Base-by-base conservation (phyloP, 2,888 invertebrate species). In the Andrena dorsata region DNA sequence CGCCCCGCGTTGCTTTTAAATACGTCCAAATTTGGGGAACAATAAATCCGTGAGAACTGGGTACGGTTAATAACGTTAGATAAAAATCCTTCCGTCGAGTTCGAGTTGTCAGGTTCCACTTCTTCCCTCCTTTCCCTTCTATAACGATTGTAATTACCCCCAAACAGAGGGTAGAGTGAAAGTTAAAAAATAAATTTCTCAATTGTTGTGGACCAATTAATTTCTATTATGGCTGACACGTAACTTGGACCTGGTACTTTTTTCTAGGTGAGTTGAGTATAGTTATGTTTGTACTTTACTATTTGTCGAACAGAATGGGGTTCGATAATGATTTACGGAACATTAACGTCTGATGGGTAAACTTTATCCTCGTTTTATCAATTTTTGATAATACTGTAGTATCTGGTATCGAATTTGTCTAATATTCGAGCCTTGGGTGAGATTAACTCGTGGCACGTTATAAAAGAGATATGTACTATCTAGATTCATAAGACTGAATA, bases 1-100 rank as follows among this genome's bases (percentile, higher is more conserved):
- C 32, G 16, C 56, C 51, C 8, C 41, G 51, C 35, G 16, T 53
- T 51, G 28, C 51, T 56, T 61, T 28, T 41, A 32, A 35, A 70
- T 61, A 60, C 60, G 53, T 47, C n/a, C n/a, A 49, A 41, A 47
- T 70, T 51, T 51, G 47, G 20, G 49, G 30, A 73, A 56, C 41
- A 35, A 60, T 80, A 79, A 79, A 76, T 71, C 26, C n/a, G 10
- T 28, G 6, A 23, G 63, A 35, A 8, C 6, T 68, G 20, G 20
- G 7, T 63, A 20, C 20, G 28, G 7, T 47, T 53, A n/a, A 56
- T 72, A 56, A 28, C 56, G 51, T 49, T 5, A 10, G 56, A 65
- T 61, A 51, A 53, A 53, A 35, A 51, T 41, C 2, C 28, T 6
- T 26, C 4, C 13, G 6, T 56, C 23, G 35, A 32, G 6, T 32